phyloP scores from a whole-genome alignment of 2,113 vertebrate species.

The Butorides virescens region DNA sequence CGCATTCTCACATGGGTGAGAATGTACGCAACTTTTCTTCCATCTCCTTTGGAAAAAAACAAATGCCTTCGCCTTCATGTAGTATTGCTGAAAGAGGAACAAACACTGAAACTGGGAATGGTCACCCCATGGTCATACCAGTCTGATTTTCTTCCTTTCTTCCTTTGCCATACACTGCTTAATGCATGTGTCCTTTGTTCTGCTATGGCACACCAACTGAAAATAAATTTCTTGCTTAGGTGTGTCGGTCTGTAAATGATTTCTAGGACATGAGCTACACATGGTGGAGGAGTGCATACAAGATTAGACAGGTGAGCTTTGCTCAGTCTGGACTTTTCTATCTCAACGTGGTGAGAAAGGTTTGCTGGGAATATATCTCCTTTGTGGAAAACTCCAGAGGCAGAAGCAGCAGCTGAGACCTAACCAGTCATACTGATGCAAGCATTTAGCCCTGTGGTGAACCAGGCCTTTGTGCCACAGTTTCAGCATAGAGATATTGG shows the following conservation, averaged over 20 bases:
- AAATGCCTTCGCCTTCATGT: neutral
- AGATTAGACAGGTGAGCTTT: neutral
- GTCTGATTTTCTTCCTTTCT: neutral
- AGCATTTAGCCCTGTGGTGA: neutral
- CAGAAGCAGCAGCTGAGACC: neutral
- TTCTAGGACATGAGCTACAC: neutral
- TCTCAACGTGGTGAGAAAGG: neutral
- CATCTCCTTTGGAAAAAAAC: neutral
- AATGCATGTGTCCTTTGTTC: neutral
- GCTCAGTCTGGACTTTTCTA: neutral
- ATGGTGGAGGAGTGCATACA: neutral
- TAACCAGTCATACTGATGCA: neutral
- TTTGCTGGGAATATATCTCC: neutral
- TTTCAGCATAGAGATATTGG: neutral
- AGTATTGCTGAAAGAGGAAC: neutral
- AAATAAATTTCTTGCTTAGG: neutral
- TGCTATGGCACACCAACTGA: neutral
- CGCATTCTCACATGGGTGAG: fast-evolving
- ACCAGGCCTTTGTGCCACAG: neutral
- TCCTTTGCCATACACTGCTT: neutral
- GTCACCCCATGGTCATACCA: neutral
- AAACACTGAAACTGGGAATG: neutral
- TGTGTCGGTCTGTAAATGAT: neutral
- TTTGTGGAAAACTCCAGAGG: neutral
- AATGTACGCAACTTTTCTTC: neutral